Percentiles rank a stretch among this genome's conserved stretches.
Evolutionary conservation across 2,888 invertebrate genomes (phyloP).

Genomic region (Callyntrura guangdongensis): DNA sequence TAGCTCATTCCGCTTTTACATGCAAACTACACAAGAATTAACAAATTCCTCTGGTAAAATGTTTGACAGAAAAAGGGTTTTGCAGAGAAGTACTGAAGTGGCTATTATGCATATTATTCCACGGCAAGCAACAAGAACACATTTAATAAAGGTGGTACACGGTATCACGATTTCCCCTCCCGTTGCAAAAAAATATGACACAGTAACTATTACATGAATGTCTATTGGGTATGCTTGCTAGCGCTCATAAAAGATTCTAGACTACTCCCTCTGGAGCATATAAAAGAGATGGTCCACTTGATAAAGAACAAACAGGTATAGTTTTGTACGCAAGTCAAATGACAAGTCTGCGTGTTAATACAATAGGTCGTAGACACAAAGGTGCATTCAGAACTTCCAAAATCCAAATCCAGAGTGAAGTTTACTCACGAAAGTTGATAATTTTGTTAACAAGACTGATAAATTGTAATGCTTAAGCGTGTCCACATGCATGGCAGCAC

Average conservation of each 20-base stretch:
- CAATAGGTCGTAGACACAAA: conserved; percentile 12
- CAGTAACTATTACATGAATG: not conserved
- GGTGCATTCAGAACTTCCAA: conserved; percentile 64
- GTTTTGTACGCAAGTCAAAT: not conserved
- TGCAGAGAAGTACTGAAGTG: no score
- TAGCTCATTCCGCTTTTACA: conserved; percentile 16
- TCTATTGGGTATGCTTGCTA: not conserved
- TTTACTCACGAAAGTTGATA: conserved; percentile 53
- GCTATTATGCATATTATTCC: conserved; percentile 32
- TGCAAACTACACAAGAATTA: not conserved
- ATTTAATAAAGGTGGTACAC: not conserved
- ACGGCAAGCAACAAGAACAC: conserved; percentile 16
- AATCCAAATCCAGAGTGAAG: conserved; percentile 48
- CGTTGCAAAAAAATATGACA: conserved; percentile 8
- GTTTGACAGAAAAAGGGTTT: not conserved
- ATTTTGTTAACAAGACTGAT: conserved; percentile 64
- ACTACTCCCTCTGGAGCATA: not conserved
- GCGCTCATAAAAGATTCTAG: not conserved
- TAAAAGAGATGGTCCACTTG: conserved; percentile 60
- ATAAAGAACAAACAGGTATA: conserved; percentile 39
- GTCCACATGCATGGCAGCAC: conserved; percentile 13
- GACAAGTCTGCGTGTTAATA: not conserved
- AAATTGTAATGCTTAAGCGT: not conserved
- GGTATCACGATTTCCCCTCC: not conserved
- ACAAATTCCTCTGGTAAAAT: not conserved